Evolutionary conservation across 1,140 invertebrate genomes (phyloP).

Genomic region (Cotesia typhae): DNA sequence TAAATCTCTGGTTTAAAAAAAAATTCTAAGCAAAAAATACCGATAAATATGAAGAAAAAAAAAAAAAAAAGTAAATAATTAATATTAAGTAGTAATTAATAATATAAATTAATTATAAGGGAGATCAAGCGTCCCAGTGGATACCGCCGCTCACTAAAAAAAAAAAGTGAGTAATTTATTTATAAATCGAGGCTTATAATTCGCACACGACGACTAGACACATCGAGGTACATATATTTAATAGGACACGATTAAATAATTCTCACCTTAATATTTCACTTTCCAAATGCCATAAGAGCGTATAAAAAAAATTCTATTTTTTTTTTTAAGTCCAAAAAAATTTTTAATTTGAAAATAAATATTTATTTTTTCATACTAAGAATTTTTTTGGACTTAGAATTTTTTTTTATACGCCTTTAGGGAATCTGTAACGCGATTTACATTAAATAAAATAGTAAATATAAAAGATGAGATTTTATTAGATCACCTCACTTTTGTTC

Average conservation of each 20-base stretch:
- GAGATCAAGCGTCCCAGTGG: conserved; percentile 1
- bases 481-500: background rate
- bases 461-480: background rate
- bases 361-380: too few relatives aligned
- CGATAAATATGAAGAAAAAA: background rate
- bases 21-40: background rate
- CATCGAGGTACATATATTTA: conserved; percentile 58
- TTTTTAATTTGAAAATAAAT: too few relatives aligned
- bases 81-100: conserved; percentile 8
- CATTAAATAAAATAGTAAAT: too few relatives aligned
- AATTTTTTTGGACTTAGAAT: background rate
- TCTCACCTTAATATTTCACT: conserved; percentile 18
- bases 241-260: conserved; percentile 49
- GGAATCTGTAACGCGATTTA: too few relatives aligned
- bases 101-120: conserved; percentile 10
- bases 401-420: background rate
- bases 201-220: conserved; percentile 59
- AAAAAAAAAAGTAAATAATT: background rate
- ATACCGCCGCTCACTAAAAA: background rate
- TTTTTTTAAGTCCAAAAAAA: too few relatives aligned
- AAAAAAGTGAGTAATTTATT: background rate
- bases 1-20: conserved; percentile 20
- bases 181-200: conserved; percentile 26
- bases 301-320: too few relatives aligned
- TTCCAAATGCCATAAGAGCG: conserved; percentile 25